Percentiles rank a stretch among this genome's conserved stretches.
These are phyloP conservation scores for Pollenia amentaria DNA, from an alignment of 2,888 invertebrate species.

Conservation along the genomic window DNA sequence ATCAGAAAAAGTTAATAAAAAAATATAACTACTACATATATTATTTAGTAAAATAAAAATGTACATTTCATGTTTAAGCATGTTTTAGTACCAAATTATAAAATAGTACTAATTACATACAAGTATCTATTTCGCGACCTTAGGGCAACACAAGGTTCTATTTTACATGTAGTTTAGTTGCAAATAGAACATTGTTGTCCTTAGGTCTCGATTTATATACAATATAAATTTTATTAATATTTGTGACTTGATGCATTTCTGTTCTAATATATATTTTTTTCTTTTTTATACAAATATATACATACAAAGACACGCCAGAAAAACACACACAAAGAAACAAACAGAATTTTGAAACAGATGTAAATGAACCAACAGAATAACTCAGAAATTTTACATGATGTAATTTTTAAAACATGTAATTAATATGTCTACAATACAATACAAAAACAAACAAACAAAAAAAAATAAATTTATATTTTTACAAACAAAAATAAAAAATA, in stretches of 20 bases:
- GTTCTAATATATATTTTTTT: slow-evolving; percentile 46
- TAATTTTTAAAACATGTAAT: slow-evolving; percentile 7
- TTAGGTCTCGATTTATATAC: too few relatives aligned
- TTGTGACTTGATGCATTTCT: slow-evolving; percentile 72
- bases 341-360: slow-evolving; percentile 29
- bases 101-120: not conserved
- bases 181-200: too few relatives aligned
- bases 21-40: not conserved
- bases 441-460: not conserved
- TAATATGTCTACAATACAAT: not conserved
- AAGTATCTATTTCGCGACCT: not conserved
- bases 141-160: too few relatives aligned
- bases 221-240: slow-evolving; percentile 11
- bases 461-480: too few relatives aligned
- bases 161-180: too few relatives aligned
- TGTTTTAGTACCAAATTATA: not conserved
- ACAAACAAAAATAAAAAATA: too few relatives aligned
- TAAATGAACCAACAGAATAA: slow-evolving; percentile 46
- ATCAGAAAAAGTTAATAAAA: too few relatives aligned
- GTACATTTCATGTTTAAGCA: slow-evolving; percentile 22
- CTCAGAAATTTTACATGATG: slow-evolving; percentile 49
- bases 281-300: slow-evolving; percentile 65
- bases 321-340: not conserved
- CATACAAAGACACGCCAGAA: slow-evolving; percentile 10
- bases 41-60: not conserved